These are phyloP conservation scores for Dioctria rufipes DNA, from an alignment of 2,888 invertebrate species.

Conservation along the genomic window DNA sequence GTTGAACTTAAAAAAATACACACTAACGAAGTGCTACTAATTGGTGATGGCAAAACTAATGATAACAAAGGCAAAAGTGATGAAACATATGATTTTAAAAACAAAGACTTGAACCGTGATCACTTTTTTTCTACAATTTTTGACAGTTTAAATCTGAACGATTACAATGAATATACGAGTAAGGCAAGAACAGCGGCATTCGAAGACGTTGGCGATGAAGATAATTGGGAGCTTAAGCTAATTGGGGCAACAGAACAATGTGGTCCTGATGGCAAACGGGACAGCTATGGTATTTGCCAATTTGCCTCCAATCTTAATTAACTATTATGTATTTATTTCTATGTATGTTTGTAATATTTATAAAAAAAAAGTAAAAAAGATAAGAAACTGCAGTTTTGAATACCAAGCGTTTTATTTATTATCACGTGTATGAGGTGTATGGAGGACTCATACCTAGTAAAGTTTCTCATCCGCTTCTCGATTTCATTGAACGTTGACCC, in stretches of 20 bases:
- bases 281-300: constrained; percentile 78
- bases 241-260: constrained; percentile 82
- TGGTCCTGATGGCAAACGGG: constrained; percentile 80
- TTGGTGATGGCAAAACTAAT: constrained; percentile 15
- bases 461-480: too few species aligned
- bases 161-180: constrained; percentile 2
- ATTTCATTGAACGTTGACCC: too few species aligned
- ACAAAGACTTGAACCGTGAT: neutral
- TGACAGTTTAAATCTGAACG: constrained; percentile 13
- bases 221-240: constrained; percentile 71
- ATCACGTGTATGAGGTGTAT: too few species aligned
- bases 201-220: neutral
- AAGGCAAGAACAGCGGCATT: constrained; percentile 29
- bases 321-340: neutral
- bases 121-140: constrained; percentile 23
- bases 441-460: too few species aligned
- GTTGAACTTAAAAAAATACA: constrained; percentile 31
- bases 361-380: neutral
- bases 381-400: neutral
- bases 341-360: neutral
- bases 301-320: constrained; percentile 61
- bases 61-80: neutral
- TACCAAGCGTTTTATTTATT: neutral
- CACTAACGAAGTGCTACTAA: constrained; percentile 41
- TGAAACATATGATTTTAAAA: neutral